Conservation (phyloP, 2,888 invertebrate species). For the Pterostichus niger region DNA sequence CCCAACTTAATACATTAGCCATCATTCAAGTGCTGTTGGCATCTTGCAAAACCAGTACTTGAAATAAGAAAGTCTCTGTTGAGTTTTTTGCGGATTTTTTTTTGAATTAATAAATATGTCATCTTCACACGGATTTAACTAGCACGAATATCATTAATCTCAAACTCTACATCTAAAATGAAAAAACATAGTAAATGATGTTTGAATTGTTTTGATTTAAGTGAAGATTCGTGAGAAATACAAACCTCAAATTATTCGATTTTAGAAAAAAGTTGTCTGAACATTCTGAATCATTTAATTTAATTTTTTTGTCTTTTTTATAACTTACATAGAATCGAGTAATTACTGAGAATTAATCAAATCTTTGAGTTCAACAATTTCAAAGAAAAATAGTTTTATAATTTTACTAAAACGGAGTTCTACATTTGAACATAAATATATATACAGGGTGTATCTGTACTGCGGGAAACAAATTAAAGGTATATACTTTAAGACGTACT, state of each 20-base stretch:
- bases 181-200: constrained; percentile 11
- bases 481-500: too few relatives aligned
- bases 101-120: constrained; percentile 27
- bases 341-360: not conserved
- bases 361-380: too few relatives aligned
- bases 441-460: too few relatives aligned
- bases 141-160: constrained; percentile 46
- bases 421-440: too few relatives aligned
- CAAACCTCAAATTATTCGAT: not conserved
- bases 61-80: constrained; percentile 42
- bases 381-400: too few relatives aligned
- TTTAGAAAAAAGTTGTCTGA: not conserved
- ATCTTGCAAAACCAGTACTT: constrained; percentile 47
- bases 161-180: constrained; percentile 27
- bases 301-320: not conserved
- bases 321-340: not conserved
- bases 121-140: constrained; percentile 49
- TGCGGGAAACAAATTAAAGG: too few relatives aligned
- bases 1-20: constrained; percentile 17
- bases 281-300: not conserved
- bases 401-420: too few relatives aligned
- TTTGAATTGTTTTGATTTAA: constrained; percentile 3
- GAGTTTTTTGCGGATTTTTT: constrained; percentile 32
- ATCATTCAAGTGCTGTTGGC: constrained; percentile 17
- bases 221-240: not conserved